These are phyloP conservation scores for Chiloscyllium plagiosum DNA, from an alignment of 2,113 vertebrate genomes.

Conservation along the genomic window DNA sequence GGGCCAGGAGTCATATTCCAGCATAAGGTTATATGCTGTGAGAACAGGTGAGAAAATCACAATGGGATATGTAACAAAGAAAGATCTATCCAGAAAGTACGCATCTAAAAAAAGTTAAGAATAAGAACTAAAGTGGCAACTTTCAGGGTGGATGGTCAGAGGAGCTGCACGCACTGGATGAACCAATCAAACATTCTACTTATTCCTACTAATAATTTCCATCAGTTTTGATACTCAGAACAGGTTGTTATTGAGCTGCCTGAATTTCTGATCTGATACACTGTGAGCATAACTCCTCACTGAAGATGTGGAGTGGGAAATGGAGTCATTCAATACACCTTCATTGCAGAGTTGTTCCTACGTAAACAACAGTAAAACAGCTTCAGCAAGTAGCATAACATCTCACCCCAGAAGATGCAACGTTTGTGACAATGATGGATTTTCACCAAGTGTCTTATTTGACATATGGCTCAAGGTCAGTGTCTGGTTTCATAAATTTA, in stretches of 20 bases:
- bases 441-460: slow-evolving; percentile 3
- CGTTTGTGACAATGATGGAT: background rate
- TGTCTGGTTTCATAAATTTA: background rate
- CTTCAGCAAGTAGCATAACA: background rate
- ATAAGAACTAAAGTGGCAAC: background rate
- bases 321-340: background rate
- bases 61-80: no score
- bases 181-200: background rate
- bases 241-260: background rate
- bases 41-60: no score
- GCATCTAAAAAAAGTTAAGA: background rate
- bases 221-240: background rate
- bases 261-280: background rate
- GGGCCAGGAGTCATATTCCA: no score
- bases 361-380: background rate
- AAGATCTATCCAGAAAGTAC: no score
- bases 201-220: background rate
- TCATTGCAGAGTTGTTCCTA: background rate
- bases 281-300: background rate
- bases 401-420: background rate
- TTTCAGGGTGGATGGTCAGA: background rate
- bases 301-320: background rate
- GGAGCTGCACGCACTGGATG: background rate
- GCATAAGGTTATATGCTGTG: no score
- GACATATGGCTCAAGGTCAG: background rate